Conservation (phyloP, 2,797 vertebrate species). For the Pantherophis alleghaniensis region DNA sequence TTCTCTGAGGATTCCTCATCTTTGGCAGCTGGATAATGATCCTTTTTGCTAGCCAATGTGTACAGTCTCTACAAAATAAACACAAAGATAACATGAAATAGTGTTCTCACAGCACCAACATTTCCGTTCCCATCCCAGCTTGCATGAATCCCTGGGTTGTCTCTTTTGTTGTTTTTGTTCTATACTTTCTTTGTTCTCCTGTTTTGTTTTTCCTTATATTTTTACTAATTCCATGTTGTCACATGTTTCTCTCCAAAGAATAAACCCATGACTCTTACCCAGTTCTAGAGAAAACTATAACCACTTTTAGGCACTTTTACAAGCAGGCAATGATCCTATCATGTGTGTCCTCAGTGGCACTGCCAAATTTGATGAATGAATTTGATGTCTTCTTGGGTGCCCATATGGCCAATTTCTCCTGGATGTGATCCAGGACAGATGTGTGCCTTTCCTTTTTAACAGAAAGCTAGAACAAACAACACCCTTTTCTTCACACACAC, state of each 20-base stretch:
- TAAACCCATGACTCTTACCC: not conserved
- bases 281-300: not conserved
- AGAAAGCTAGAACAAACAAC: not conserved
- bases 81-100: not conserved
- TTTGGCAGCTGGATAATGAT: not conserved
- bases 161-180: not conserved
- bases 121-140: not conserved
- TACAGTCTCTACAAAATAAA: not conserved
- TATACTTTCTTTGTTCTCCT: no score
- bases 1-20: not conserved
- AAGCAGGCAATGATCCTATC: not conserved
- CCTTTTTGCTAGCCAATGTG: not conserved
- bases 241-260: not conserved
- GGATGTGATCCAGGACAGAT: not conserved
- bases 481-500: fast-evolving
- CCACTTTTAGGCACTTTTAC: not conserved
- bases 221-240: not conserved
- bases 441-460: not conserved
- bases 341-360: not conserved
- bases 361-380: not conserved
- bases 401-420: not conserved
- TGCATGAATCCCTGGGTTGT: not conserved
- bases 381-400: not conserved
- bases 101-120: not conserved
- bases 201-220: not conserved